These are phyloP conservation scores for Symphodus melops DNA, from an alignment of 2,113 vertebrate genomes.

Conservation along the genomic window DNA sequence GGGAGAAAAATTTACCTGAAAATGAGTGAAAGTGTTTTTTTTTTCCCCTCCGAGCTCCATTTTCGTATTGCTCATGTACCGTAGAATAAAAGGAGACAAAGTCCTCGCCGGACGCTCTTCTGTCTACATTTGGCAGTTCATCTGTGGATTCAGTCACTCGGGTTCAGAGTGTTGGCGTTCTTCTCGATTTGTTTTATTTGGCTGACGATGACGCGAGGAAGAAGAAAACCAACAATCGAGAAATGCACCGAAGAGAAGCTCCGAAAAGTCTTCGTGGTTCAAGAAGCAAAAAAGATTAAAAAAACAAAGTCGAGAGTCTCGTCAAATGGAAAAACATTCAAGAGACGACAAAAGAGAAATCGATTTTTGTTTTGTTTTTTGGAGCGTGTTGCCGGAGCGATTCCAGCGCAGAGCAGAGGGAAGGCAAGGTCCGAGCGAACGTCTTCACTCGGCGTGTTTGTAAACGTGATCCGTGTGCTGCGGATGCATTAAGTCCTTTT, in stretches of 20 bases:
- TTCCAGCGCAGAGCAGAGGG: constrained; percentile 57
- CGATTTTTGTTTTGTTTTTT: background rate
- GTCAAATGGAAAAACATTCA: constrained; percentile 21
- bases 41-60: constrained; percentile 61
- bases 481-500: constrained; percentile 31
- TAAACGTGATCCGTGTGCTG: constrained; percentile 54
- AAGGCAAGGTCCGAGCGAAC: constrained; percentile 59
- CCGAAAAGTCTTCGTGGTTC: background rate
- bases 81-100: constrained; percentile 34
- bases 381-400: constrained; percentile 8
- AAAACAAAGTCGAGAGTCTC: background rate
- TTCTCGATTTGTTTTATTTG: constrained; percentile 36
- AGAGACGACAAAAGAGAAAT: background rate
- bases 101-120: background rate
- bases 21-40: constrained; percentile 69
- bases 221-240: constrained; percentile 3
- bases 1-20: constrained; percentile 81
- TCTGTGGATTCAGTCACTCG: constrained; percentile 9
- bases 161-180: constrained; percentile 12
- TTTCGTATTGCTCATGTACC: constrained; percentile 75
- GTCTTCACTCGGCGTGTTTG: constrained; percentile 47
- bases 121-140: constrained; percentile 21
- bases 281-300: constrained; percentile 11
- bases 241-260: constrained; percentile 27
- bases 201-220: constrained; percentile 42